These are phyloP conservation scores for Gymnodraco acuticeps DNA, from an alignment of 2,797 vertebrate genomes.

Conservation along the genomic window DNA sequence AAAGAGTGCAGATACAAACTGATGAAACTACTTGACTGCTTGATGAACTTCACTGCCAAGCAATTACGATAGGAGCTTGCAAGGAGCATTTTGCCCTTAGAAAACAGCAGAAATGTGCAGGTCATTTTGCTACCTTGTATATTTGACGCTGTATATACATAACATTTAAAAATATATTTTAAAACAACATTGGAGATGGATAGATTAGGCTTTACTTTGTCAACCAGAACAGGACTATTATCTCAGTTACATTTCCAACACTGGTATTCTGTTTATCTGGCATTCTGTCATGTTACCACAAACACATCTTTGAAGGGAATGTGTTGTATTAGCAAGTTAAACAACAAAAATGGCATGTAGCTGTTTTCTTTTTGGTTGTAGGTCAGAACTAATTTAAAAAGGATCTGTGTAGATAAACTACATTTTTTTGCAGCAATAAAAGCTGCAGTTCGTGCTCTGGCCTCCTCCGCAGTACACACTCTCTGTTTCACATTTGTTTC, in stretches of 20 bases:
- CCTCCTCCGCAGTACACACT: neutral
- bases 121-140: neutral
- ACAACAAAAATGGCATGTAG: neutral
- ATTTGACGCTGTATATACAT: neutral
- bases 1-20: constrained; percentile 9
- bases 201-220: neutral
- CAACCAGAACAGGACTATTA: neutral
- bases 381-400: neutral
- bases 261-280: neutral
- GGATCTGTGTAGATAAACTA: constrained; percentile 1
- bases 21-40: constrained; percentile 27
- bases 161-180: neutral
- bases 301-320: neutral
- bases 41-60: constrained; percentile 16
- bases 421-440: neutral
- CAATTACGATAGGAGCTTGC: constrained; percentile 6
- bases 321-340: neutral
- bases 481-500: neutral
- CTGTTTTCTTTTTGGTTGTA: neutral
- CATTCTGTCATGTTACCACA: constrained; percentile 3
- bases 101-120: neutral
- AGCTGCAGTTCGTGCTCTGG: neutral
- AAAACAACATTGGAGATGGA: constrained; percentile 5
- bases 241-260: neutral
- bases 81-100: neutral